phyloP scores from a whole-genome alignment of 2,113 vertebrate genomes.

The Brienomyrus longianalis region DNA sequence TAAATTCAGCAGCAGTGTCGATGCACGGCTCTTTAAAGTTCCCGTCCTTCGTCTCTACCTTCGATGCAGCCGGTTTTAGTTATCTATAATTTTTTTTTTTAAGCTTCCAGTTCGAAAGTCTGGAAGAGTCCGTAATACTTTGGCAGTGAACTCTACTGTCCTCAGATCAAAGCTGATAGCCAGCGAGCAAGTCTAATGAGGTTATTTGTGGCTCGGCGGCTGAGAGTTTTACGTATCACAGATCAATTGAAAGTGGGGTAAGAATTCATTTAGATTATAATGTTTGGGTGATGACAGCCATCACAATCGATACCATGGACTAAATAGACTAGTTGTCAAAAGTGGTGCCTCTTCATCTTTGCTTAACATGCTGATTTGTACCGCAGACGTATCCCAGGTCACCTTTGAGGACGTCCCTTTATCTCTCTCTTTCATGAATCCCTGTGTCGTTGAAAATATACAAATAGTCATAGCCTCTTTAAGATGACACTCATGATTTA shows the following conservation, averaged over 20 bases:
- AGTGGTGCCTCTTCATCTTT: background rate
- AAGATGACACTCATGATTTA: background rate
- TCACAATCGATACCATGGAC: background rate
- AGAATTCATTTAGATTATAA: constrained; percentile 23
- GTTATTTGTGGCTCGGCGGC: constrained; percentile 6
- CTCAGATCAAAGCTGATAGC: constrained; percentile 14
- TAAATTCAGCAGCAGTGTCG: background rate
- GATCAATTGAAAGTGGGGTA: constrained; percentile 15
- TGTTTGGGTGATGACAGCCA: constrained; percentile 6
- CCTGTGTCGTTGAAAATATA: background rate
- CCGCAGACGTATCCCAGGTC: too few species aligned
- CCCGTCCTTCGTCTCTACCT: background rate
- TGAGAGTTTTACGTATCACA: background rate
- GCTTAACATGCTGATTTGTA: background rate
- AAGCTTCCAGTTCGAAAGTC: background rate
- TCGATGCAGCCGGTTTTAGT: background rate
- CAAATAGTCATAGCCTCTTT: background rate
- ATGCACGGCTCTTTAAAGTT: background rate
- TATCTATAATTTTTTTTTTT: background rate
- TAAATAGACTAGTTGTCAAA: background rate
- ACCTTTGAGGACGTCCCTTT: background rate
- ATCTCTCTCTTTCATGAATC: background rate
- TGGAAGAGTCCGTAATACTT: background rate
- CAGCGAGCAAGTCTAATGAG: background rate
- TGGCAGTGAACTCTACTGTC: background rate